These are phyloP conservation scores for Drosophila hawaiiensis DNA, from an alignment of 2,888 invertebrate species.

Conservation along the genomic window DNA sequence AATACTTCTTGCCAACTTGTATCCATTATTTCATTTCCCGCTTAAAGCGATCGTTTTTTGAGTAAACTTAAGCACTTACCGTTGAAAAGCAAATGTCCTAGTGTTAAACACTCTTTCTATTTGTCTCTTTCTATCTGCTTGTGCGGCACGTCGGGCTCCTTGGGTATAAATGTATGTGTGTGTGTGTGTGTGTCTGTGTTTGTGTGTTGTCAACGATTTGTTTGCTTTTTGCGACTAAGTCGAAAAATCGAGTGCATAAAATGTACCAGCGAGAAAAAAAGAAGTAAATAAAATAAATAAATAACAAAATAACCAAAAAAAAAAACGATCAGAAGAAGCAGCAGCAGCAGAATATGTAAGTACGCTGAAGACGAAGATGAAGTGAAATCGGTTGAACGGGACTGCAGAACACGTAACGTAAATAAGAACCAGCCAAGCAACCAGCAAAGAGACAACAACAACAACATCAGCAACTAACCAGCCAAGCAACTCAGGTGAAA, in stretches of 20 bases:
- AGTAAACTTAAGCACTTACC: slow-evolving; percentile 43
- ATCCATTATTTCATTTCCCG: neutral
- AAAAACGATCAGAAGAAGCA: neutral
- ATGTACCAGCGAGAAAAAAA: slow-evolving; percentile 29
- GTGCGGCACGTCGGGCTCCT: slow-evolving; percentile 20
- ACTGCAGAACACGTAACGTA: slow-evolving; percentile 68
- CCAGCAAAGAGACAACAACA: slow-evolving; percentile 21
- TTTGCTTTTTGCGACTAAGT: slow-evolving; percentile 37
- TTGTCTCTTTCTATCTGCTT: slow-evolving; percentile 22
- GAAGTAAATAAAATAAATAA: slow-evolving; percentile 41
- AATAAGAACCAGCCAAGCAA: slow-evolving; percentile 61
- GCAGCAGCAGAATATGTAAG: slow-evolving; percentile 34
- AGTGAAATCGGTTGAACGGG: slow-evolving; percentile 70
- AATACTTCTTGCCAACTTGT: neutral
- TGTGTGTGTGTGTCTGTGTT: neutral
- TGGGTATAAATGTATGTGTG: neutral
- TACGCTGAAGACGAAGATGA: slow-evolving; percentile 40
- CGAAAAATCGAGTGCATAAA: slow-evolving; percentile 46
- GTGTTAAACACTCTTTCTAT: slow-evolving; percentile 23
- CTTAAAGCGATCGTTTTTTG: neutral
- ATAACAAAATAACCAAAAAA: slow-evolving; percentile 31
- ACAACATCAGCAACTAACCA: slow-evolving; percentile 20
- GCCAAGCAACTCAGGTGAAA: slow-evolving; percentile 48
- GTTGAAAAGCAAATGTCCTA: slow-evolving; percentile 53
- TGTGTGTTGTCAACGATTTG: slow-evolving; percentile 39